Evolutionary conservation across 2,888 invertebrate species (phyloP).

Genomic region (Leptogaster cylindrica): DNA sequence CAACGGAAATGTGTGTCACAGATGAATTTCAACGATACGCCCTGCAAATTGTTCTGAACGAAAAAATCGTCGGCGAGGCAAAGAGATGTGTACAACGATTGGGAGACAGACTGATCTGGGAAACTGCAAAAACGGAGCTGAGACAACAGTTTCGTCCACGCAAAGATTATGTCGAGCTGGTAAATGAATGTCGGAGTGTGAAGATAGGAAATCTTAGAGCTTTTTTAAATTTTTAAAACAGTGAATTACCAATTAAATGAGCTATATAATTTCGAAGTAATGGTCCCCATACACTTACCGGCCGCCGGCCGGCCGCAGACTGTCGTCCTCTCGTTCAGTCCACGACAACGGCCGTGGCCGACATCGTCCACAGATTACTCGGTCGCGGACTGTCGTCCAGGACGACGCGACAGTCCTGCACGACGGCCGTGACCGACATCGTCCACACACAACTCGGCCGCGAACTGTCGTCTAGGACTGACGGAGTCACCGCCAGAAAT

Average conservation of each 20-base stretch:
- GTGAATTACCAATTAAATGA: slow-evolving; percentile 22
- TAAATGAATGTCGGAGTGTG: slow-evolving; percentile 6
- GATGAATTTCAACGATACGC: background rate
- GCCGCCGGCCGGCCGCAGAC: no score
- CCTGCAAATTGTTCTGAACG: background rate
- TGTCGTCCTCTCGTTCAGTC: no score
- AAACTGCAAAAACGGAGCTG: background rate
- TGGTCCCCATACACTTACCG: no score
- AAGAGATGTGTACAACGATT: slow-evolving; percentile 9
- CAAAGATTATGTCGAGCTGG: slow-evolving; percentile 19
- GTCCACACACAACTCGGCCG: no score
- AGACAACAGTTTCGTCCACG: slow-evolving; percentile 26
- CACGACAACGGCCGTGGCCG: no score
- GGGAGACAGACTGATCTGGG: background rate
- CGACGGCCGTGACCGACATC: no score
- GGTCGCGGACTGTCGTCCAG: no score
- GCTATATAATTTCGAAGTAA: slow-evolving; percentile 28
- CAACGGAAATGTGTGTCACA: background rate
- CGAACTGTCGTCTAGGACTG: no score
- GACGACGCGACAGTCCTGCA: no score
- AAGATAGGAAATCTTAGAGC: slow-evolving; percentile 1
- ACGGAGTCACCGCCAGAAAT: no score
- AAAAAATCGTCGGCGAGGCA: background rate
- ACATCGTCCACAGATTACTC: no score
- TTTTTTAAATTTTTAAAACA: slow-evolving; percentile 25